Evolutionary conservation across 2,797 vertebrate genomes (phyloP), one percentile per base, ranked within the genome.

Genomic region (Galago senegalensis): DNA sequence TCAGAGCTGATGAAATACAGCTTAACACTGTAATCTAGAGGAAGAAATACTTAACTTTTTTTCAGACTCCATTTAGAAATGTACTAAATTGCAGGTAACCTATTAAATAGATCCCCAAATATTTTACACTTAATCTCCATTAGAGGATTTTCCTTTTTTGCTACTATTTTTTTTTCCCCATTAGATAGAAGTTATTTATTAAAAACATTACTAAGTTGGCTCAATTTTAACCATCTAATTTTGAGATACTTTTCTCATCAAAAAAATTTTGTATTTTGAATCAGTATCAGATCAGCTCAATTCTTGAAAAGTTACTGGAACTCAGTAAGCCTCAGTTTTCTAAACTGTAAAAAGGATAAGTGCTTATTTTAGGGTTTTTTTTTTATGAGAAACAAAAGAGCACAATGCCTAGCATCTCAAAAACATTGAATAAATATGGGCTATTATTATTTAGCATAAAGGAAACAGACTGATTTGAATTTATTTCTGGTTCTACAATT

Each of bases 31-130:
- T 81, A 84, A 87, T 61, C 77, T 91, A 53, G 31, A 76, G 67
- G 49, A 65, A 40, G 25, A 89, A 86, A 49, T 46, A 40, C 40
- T 83, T 58, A 13, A 75, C 49, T 93, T 91, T 70, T 70, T 80
- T 87, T 82, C n/a, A 70, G 63, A 43, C 37, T 90, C 65, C 20
- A 17, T 56, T 65, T 96, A 61, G 85, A 96, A 92, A 87, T 20
- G 65, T 37, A 34, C 70, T 91, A 56, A 80, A 76, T 49, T 93
- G 25, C 53, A 88, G 13, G 23, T 61, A 73, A 23, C 21, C 34
- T 80, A 43, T 93, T 95, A 87, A 92, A 95, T 63, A 75, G 20
- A 89, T 25, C 27, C 37, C 91, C 72, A 49, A 85, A 65, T 81
- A 89, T 46, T 95, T 91, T 73, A 84, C 46, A 63, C 31, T 89